Percentiles rank a stretch among this genome's conserved stretches.
phyloP scores from a whole-genome alignment of 2,797 vertebrate species.

The Lithobates pipiens region DNA sequence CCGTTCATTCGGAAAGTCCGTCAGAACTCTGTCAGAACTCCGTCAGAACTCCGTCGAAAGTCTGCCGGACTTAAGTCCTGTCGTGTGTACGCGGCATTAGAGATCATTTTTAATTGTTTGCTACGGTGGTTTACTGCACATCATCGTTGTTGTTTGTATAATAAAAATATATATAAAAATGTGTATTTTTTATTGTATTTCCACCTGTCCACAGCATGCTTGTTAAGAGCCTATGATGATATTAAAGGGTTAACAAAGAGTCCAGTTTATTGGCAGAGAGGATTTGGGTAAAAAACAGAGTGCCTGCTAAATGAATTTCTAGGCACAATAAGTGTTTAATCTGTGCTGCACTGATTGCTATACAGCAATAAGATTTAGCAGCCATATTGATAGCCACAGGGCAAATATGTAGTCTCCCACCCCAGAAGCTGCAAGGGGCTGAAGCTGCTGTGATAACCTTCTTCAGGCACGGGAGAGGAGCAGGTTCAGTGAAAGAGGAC shows the following conservation, averaged over 20 bases:
- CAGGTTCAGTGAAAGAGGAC: conserved; percentile 12
- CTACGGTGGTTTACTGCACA: no score
- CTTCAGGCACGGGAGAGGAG: conserved; percentile 44
- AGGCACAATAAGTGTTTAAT: conserved; percentile 63
- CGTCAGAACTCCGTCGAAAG: no score
- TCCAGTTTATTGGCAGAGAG: conserved; percentile 14
- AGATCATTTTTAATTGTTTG: no score
- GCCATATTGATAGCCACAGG: conserved; percentile 72
- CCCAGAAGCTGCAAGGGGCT: conserved; percentile 63
- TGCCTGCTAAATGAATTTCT: conserved; percentile 50
- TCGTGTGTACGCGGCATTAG: no score
- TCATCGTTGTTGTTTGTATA: no score
- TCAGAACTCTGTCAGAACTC: no score
- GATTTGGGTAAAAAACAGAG: conserved; percentile 1
- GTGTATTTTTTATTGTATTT: not conserved
- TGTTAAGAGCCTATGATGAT: not conserved
- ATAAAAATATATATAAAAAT: not conserved
- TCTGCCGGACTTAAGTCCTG: no score
- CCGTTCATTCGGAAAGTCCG: no score
- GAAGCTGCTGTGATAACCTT: conserved; percentile 60
- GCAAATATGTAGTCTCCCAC: conserved; percentile 70
- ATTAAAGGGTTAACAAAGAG: conserved; percentile 6
- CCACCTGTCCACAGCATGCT: not conserved
- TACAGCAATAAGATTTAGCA: conserved; percentile 70
- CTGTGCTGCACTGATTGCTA: conserved; percentile 75